These are phyloP conservation scores for Caretta caretta DNA, from an alignment of 2,113 vertebrate genomes.

Conservation along the genomic window DNA sequence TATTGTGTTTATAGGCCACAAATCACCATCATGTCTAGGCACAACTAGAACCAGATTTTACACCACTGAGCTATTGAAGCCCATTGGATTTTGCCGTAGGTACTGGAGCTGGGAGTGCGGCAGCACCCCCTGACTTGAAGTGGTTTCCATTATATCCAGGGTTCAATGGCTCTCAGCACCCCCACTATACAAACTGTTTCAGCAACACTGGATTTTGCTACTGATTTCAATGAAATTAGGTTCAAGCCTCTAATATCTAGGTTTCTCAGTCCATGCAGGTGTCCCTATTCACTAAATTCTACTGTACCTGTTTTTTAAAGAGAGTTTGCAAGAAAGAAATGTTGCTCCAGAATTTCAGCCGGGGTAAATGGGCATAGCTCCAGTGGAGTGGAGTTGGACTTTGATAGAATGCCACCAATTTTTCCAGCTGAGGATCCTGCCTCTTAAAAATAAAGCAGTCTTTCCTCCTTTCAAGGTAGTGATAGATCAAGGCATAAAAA, in stretches of 20 bases:
- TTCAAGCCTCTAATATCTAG: neutral
- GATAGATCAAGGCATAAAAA: neutral
- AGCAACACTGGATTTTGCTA: neutral
- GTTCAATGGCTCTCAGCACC: too few relatives aligned
- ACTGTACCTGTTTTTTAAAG: neutral
- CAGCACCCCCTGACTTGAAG: too few relatives aligned
- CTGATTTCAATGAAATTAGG: neutral
- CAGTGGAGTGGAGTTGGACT: neutral
- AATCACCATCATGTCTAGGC: neutral
- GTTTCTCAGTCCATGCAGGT: neutral
- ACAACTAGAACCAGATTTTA: neutral
- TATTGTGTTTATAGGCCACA: neutral
- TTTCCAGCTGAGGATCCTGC: neutral
- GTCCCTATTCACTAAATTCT: neutral
- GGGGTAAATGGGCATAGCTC: neutral
- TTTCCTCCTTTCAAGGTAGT: neutral
- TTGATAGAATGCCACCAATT: neutral
- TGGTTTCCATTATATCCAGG: too few relatives aligned
- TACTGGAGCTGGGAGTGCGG: too few relatives aligned
- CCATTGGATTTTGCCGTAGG: neutral
- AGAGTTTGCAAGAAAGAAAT: neutral
- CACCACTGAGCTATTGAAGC: neutral
- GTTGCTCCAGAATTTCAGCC: neutral
- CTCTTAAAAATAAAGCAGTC: neutral
- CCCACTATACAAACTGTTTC: too few relatives aligned